A percentile compares a stretch with the other conserved stretches of the same genome.
These are phyloP conservation scores for Ancistrus triradiatus DNA, from an alignment of 2,113 vertebrate species.

Conservation along the genomic window DNA sequence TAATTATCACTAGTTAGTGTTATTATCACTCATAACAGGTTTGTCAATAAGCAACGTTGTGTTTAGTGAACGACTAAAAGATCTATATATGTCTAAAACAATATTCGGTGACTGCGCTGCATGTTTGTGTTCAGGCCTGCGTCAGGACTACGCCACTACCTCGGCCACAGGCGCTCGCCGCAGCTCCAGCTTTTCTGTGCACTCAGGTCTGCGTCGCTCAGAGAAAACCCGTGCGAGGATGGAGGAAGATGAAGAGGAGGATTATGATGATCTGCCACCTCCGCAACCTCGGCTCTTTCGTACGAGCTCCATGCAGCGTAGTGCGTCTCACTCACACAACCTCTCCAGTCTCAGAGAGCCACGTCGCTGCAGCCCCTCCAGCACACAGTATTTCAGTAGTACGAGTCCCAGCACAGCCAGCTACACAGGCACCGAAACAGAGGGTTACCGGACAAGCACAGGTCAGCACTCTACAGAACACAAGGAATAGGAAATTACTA, in stretches of 20 bases:
- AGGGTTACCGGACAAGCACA: slow-evolving; percentile 75
- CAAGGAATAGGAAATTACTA: not conserved
- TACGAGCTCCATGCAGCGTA: slow-evolving; percentile 81
- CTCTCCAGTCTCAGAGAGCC: slow-evolving; percentile 93
- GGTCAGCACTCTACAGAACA: slow-evolving; percentile 63
- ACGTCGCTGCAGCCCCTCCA: slow-evolving; percentile 78
- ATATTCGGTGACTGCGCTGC: not conserved
- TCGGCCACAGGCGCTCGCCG: slow-evolving; percentile 82
- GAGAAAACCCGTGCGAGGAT: slow-evolving; percentile 68
- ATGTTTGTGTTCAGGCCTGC: slow-evolving; percentile 72
- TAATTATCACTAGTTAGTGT: no score
- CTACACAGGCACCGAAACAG: slow-evolving; percentile 69
- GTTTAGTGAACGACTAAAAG: no score
- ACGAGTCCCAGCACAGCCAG: slow-evolving; percentile 74
- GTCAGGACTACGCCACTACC: slow-evolving; percentile 93
- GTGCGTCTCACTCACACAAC: slow-evolving; percentile 88
- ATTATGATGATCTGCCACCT: slow-evolving; percentile 86
- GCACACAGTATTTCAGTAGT: slow-evolving; percentile 80
- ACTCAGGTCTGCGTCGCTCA: slow-evolving; percentile 78
- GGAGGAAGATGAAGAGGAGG: slow-evolving; percentile 89
- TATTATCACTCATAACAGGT: no score
- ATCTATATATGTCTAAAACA: no score
- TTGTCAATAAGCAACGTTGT: no score
- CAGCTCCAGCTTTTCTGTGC: slow-evolving; percentile 81
- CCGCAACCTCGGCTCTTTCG: slow-evolving; percentile 85